phyloP scores from a whole-genome alignment of 2,113 vertebrate genomes.

The Climacteris rufus region DNA sequence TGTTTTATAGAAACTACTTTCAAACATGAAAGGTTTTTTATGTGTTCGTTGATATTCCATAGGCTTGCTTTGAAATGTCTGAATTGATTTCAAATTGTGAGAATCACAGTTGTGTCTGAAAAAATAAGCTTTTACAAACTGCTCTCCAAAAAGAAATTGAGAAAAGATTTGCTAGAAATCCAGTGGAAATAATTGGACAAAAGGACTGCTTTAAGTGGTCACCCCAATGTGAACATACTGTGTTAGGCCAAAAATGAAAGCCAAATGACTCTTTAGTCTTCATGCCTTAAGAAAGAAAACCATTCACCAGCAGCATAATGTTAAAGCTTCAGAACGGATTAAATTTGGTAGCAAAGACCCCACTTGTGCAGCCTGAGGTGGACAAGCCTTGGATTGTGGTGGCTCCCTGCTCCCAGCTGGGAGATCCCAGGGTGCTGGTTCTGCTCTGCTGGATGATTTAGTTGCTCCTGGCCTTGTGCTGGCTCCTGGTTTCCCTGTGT shows the following conservation, averaged over 20 bases:
- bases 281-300: neutral
- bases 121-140: neutral
- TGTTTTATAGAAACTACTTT: neutral
- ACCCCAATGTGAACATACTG: neutral
- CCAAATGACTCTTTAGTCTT: neutral
- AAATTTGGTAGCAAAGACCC: neutral
- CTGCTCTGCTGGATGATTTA: neutral
- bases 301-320: rapidly evolving
- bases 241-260: neutral
- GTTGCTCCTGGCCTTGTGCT: neutral
- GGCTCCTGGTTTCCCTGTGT: neutral
- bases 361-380: rapidly evolving
- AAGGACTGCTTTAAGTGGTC: neutral
- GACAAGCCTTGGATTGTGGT: rapidly evolving
- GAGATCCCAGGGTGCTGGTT: neutral
- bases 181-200: neutral
- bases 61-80: neutral
- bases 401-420: neutral
- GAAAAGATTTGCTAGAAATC: neutral
- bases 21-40: neutral
- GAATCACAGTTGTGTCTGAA: neutral
- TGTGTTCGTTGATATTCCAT: neutral
- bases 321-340: rapidly evolving
- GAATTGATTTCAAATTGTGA: neutral
- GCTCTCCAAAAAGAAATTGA: neutral